Conservation (phyloP, 30 jellyfish, hydroid and myxozoan genomes). For the Pseudorhiza aurosa region DNA sequence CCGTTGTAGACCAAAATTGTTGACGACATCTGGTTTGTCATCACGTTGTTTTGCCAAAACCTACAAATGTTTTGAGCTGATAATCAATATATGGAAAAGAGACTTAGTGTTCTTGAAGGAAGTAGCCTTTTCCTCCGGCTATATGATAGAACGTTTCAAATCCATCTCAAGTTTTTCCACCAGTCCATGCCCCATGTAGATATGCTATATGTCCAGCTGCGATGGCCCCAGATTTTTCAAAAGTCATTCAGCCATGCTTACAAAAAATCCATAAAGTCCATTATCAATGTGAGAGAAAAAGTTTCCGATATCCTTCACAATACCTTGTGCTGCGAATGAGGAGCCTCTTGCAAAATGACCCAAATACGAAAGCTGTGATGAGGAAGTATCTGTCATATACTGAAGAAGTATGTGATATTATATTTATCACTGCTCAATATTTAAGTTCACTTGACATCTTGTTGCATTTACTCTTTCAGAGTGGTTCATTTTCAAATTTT, state of each 20-base stretch:
- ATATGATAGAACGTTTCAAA: no score
- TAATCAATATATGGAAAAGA: no score
- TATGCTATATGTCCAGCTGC: no score
- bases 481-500: not conserved
- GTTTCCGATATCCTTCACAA: not conserved
- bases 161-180: no score
- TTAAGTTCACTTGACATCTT: not conserved
- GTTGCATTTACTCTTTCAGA: conserved; percentile 12
- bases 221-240: no score
- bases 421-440: not conserved
- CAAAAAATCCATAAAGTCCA: no score
- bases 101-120: no score
- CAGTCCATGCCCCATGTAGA: no score
- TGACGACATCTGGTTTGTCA: conserved; percentile 6
- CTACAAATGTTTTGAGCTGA: no score
- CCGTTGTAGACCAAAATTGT: not conserved
- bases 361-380: not conserved
- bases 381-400: not conserved
- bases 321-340: not conserved
- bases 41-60: not conserved
- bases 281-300: not conserved
- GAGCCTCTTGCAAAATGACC: not conserved
- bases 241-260: no score
- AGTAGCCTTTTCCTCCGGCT: no score
- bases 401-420: not conserved